Base-by-base conservation (phyloP, 1,140 invertebrate genomes). In the Hylaeus anthracinus region DNA sequence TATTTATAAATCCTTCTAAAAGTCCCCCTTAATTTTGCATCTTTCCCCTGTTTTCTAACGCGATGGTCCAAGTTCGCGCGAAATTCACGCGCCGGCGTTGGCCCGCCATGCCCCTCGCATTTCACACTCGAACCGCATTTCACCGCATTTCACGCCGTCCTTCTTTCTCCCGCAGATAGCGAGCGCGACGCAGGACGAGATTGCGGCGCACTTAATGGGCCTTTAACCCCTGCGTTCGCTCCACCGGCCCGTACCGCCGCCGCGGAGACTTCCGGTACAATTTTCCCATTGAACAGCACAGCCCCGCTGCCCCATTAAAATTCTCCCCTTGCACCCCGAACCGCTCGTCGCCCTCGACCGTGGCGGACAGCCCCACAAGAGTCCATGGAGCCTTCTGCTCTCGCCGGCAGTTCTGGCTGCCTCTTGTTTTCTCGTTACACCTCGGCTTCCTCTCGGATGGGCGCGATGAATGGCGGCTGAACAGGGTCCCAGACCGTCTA, bases 181-280 rank as follows among this genome's bases (percentile, higher is more conserved):
- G 53, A 26, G 39, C 39, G 60, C 70, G 81, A 72, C 58, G 61
- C 72, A 82, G 79, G 71, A 79, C 82, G 87, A 85, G 88, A 89
- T 89, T 88, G 87, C 86, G 79, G 70, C 77, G 81, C 79, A 85
- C 85, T 90, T 88, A 90, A 89, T 88, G 89, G 88, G 87, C 84
- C 88, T 88, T 90, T 89, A 89, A 89, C 85, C 87, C 79, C 82
- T 79, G 79, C 58, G 71, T 65, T 66, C 71, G 69, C 58, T 72
- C 74, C 58, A 56, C 64, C 53, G 60, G 60, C 75, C 72, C 61
- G 45, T 63, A 65, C 79, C 72, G 56, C 67, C 60, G 65, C 75
- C 79, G 72, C 65, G 70, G 74, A 88, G 88, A 90, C 88, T 90
- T 90, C 89, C 89, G 89, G 87, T 88, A 89, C 86, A 88, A 90